A percentile compares a stretch with the other conserved stretches of the same genome.
Evolutionary conservation across 1,140 invertebrate species (phyloP).

Genomic region (Lordiphosa clarofinis): DNA sequence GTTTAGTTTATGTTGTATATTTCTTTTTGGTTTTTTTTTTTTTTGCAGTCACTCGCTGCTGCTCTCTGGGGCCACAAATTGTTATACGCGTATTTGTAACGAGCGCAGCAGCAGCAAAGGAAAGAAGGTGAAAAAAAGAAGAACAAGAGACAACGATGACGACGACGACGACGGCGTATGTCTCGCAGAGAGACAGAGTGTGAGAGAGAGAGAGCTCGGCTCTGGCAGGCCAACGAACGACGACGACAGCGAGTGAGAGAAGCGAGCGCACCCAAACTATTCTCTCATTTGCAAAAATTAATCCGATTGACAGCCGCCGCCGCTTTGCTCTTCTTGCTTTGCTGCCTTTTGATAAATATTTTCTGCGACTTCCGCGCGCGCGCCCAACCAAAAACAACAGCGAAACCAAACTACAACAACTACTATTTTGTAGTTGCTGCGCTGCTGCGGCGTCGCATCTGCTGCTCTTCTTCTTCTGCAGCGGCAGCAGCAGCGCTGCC

Average conservation of each 20-base stretch:
- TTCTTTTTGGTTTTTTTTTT: conserved; percentile 32
- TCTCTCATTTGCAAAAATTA: conserved; percentile 69
- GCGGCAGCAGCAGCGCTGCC: conserved; percentile 21
- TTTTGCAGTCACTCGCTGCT: conserved; percentile 29
- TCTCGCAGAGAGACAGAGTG: conserved; percentile 42
- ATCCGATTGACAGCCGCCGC: conserved; percentile 52
- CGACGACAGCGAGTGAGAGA: conserved; percentile 16
- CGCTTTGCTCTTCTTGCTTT: conserved; percentile 23
- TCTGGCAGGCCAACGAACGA: conserved; percentile 18
- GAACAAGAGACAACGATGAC: conserved; percentile 40
- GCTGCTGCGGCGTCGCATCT: conserved; percentile 26
- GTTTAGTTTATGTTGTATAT: conserved; percentile 50
- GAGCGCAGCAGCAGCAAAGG: conserved; percentile 51
- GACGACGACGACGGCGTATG: conserved; percentile 38
- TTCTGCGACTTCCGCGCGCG: conserved; percentile 61
- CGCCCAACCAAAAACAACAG: conserved; percentile 61
- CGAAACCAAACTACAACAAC: conserved; percentile 66
- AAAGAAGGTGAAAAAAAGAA: conserved; percentile 70
- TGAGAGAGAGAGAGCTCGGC: conserved; percentile 22
- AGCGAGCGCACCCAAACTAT: conserved; percentile 31
- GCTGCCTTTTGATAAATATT: conserved; percentile 40
- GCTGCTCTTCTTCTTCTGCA: conserved; percentile 13
- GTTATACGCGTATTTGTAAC: conserved; percentile 73
- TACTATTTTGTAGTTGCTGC: conserved; percentile 57
- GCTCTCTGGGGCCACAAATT: conserved; percentile 38